A percentile compares a stretch with the other conserved stretches of the same genome.
Conservation (phyloP, 2,113 vertebrate species). For the Setophaga kirtlandii region DNA sequence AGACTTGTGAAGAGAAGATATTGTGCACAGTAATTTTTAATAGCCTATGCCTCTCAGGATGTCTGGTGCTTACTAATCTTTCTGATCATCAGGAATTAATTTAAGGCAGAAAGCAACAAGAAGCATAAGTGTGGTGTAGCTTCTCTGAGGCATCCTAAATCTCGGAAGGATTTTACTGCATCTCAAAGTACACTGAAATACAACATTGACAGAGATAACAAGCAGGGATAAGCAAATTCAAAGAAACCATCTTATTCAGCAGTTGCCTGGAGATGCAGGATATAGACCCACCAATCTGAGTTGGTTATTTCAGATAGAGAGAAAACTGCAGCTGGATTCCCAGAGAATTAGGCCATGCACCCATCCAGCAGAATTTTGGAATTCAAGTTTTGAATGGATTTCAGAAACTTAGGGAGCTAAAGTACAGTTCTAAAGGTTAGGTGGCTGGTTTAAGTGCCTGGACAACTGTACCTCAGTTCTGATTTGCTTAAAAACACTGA, state of each 20-base stretch:
- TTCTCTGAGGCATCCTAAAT: neutral
- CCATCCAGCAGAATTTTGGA: neutral
- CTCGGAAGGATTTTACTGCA: neutral
- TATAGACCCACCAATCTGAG: neutral
- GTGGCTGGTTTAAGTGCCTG: neutral
- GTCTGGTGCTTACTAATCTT: slow-evolving; percentile 6
- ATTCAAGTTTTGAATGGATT: neutral
- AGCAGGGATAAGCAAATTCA: neutral
- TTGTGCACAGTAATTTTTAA: neutral
- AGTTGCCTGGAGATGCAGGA: neutral
- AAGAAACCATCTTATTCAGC: neutral
- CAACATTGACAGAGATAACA: neutral
- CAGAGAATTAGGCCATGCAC: neutral
- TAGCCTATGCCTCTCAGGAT: neutral
- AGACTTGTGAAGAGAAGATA: neutral
- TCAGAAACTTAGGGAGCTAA: neutral
- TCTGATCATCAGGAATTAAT: slow-evolving; percentile 25
- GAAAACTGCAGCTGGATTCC: neutral
- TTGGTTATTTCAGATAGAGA: neutral
- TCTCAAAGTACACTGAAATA: neutral
- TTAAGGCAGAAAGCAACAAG: neutral
- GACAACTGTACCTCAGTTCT: neutral
- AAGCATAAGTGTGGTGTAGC: neutral
- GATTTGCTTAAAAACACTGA: neutral
- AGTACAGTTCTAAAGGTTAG: neutral